Evolutionary conservation across 1,140 invertebrate species (phyloP).

Genomic region (Heterodera schachtii): DNA sequence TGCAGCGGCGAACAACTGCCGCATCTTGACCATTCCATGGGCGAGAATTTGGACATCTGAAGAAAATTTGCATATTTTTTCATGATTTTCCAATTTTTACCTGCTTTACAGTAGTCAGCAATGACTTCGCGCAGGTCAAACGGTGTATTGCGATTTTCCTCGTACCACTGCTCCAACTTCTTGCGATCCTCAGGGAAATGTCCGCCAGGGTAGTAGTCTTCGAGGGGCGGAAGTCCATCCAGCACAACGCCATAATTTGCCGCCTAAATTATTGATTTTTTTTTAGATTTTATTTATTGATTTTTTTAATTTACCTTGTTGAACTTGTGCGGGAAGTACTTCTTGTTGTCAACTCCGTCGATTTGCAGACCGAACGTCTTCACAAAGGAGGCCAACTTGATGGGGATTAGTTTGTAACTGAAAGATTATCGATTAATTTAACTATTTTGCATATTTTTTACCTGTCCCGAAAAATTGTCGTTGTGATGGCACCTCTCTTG

Average conservation of each 20-base stretch:
- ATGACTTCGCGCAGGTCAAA: conserved; percentile 6
- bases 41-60: neutral
- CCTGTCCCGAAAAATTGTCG: neutral
- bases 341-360: neutral
- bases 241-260: neutral
- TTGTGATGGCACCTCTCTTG: neutral
- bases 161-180: conserved; percentile 6
- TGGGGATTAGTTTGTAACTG: neutral
- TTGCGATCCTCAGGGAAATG: neutral
- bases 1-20: neutral
- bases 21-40: neutral
- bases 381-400: neutral
- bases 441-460: neutral
- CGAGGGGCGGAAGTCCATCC: neutral
- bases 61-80: neutral
- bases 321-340: conserved; percentile 5
- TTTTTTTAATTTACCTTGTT: neutral
- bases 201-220: neutral
- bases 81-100: neutral
- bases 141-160: neutral
- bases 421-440: neutral
- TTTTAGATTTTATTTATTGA: neutral
- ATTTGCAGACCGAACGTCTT: conserved; percentile 12
- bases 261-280: neutral
- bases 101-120: neutral